Conservation (phyloP, 2,888 invertebrate genomes). For the Stenchaetothrips biformis region DNA sequence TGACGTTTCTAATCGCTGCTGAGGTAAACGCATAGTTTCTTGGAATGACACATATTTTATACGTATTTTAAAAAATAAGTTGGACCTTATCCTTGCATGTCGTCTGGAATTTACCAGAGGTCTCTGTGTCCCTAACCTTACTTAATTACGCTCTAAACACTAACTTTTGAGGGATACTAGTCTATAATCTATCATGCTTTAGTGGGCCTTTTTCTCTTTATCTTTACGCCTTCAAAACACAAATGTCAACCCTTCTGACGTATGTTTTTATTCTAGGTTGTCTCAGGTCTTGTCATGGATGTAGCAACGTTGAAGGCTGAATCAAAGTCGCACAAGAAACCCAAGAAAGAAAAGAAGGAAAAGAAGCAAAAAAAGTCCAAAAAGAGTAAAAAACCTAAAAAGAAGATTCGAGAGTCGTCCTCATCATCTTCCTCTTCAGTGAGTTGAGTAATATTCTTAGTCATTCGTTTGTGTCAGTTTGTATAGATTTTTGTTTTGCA, state of each 20-base stretch:
- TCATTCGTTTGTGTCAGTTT: slow-evolving; percentile 37
- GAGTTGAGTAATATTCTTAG: slow-evolving; percentile 35
- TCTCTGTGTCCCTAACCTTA: no score
- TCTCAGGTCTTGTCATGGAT: neutral
- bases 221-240: neutral
- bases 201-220: no score
- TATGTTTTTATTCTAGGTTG: neutral
- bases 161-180: no score
- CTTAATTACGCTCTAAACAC: no score
- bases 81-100: no score
- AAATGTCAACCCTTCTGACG: neutral
- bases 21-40: no score
- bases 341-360: slow-evolving; percentile 39
- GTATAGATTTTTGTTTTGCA: neutral
- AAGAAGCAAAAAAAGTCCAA: slow-evolving; percentile 44
- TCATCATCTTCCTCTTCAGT: slow-evolving; percentile 33
- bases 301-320: neutral
- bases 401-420: slow-evolving; percentile 38
- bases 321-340: neutral
- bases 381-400: slow-evolving; percentile 47
- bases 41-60: no score
- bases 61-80: no score
- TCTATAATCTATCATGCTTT: neutral
- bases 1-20: no score
- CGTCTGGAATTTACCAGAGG: no score